Conservation (phyloP, 2,797 vertebrate genomes). For the Myripristis jacobus region DNA sequence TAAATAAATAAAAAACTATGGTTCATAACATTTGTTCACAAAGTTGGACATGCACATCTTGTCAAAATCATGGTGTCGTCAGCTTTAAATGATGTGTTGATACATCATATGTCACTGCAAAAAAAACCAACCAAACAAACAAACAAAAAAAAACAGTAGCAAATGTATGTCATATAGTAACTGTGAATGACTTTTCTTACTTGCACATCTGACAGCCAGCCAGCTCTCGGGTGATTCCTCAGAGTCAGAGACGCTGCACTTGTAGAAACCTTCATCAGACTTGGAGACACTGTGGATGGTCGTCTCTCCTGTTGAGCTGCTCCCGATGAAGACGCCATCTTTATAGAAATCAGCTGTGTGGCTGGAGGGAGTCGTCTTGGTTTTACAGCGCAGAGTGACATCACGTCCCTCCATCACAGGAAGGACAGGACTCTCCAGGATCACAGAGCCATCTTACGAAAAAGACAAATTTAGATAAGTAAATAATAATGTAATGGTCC, state of each 20-base stretch:
- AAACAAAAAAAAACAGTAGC: too few species aligned
- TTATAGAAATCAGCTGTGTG: slow-evolving; percentile 13
- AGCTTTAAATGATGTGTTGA: too few species aligned
- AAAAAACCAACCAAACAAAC: too few species aligned
- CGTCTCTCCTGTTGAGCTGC: background rate
- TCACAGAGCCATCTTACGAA: background rate
- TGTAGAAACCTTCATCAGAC: slow-evolving; percentile 25
- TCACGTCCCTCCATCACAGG: slow-evolving; percentile 14
- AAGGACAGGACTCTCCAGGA: slow-evolving; percentile 24
- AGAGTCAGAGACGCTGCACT: background rate
- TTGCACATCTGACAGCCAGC: background rate
- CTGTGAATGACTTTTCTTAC: too few species aligned
- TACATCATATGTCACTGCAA: too few species aligned
- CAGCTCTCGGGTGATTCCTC: background rate
- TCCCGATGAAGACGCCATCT: background rate
- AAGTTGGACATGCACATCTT: too few species aligned
- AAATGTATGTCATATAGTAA: too few species aligned
- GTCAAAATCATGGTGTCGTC: too few species aligned
- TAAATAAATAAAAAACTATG: too few species aligned
- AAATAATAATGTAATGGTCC: background rate
- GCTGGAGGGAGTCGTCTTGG: background rate
- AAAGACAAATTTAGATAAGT: background rate
- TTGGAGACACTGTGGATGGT: background rate
- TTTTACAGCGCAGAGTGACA: slow-evolving; percentile 7
- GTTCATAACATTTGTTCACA: too few species aligned